These are phyloP conservation scores for Neomonachus schauinslandi DNA, from an alignment of 2,113 vertebrate species.

Conservation along the genomic window DNA sequence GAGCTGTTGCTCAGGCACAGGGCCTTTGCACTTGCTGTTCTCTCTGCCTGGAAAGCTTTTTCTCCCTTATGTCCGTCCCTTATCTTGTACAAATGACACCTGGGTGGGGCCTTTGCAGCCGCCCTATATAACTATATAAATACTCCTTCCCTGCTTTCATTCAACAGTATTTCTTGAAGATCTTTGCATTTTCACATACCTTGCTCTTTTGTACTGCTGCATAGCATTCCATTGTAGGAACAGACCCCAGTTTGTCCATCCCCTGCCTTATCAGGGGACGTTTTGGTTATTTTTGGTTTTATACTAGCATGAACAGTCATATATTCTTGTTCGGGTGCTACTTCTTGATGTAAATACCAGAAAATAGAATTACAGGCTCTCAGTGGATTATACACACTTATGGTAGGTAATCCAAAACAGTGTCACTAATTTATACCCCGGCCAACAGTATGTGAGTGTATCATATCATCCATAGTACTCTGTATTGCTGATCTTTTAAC, in stretches of 20 bases:
- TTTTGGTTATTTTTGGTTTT: neutral
- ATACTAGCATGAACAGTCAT: accelerated
- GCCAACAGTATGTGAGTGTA: neutral
- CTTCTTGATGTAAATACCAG: neutral
- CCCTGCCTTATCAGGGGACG: neutral
- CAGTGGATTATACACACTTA: neutral
- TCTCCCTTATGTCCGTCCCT: neutral
- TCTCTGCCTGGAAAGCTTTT: neutral
- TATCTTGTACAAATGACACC: neutral
- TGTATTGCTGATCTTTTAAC: neutral
- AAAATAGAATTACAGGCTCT: neutral
- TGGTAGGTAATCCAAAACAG: neutral
- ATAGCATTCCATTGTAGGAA: accelerated
- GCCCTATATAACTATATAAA: neutral
- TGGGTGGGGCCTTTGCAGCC: neutral
- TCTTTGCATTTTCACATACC: neutral
- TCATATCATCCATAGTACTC: neutral
- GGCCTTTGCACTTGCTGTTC: neutral
- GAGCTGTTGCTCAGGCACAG: no score
- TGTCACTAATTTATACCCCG: neutral
- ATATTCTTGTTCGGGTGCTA: neutral
- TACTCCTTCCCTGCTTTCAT: neutral
- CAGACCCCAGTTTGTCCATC: neutral
- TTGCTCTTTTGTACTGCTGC: neutral
- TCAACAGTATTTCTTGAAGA: neutral